Percentiles rank a stretch among this genome's conserved stretches.
Conservation (phyloP, 2,888 invertebrate genomes). For the Carabus problematicus region DNA sequence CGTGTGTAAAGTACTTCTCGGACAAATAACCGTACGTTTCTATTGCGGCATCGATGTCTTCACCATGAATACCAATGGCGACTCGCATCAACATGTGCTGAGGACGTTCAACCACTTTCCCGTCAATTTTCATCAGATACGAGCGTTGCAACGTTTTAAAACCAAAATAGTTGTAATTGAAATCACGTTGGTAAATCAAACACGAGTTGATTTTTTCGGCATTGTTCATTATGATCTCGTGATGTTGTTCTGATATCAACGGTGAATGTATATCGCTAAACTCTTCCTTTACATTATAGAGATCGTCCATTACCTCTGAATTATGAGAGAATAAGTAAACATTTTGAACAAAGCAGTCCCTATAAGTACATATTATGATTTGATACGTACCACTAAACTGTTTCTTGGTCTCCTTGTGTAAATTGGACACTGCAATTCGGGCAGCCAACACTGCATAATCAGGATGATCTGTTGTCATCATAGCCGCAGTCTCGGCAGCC, state of each 20-base stretch:
- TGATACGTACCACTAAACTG: conserved; percentile 77
- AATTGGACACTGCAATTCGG: conserved; percentile 93
- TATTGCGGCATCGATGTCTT: conserved; percentile 90
- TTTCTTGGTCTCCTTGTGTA: conserved; percentile 98
- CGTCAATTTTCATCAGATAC: conserved; percentile 89
- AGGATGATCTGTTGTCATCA: conserved; percentile 96
- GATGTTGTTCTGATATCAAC: conserved; percentile 85
- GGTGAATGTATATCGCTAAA: conserved; percentile 76
- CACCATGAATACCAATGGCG: conserved; percentile 93
- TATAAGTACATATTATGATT: background rate
- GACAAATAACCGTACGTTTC: conserved; percentile 96
- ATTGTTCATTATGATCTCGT: conserved; percentile 82
- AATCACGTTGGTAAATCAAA: conserved; percentile 97
- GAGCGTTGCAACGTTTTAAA: conserved; percentile 97
- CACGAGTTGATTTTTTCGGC: conserved; percentile 90
- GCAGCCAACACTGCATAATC: conserved; percentile 93
- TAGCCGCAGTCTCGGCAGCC: conserved; percentile 97
- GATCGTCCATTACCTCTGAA: conserved; percentile 88
- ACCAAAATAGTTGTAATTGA: conserved; percentile 98
- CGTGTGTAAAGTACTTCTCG: conserved; percentile 96
- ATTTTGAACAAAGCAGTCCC: conserved; percentile 18
- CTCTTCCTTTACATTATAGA: conserved; percentile 79
- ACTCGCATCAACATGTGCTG: conserved; percentile 99
- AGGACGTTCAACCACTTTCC: conserved; percentile 93
- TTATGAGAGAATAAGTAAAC: conserved; percentile 39